phyloP scores from a whole-genome alignment of 2,113 vertebrate genomes.

The Amazona vittata region DNA sequence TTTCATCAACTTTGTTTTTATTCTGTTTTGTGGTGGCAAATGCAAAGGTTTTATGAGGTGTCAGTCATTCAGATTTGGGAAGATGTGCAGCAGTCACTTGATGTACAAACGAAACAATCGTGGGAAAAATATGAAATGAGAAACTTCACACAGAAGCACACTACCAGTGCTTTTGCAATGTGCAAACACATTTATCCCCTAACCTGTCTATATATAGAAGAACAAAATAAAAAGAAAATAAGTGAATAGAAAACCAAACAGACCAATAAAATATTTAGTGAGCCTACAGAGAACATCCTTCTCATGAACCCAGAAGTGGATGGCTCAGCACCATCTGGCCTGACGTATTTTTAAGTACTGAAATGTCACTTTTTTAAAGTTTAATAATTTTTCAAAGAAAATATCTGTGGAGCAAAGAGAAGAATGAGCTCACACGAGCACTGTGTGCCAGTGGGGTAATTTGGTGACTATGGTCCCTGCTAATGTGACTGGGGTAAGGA shows the following conservation, averaged over 20 bases:
- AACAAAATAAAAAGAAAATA: not conserved
- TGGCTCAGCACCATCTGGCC: not conserved
- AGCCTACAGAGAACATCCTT: not conserved
- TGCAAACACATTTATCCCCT: not conserved
- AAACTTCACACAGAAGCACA: not conserved
- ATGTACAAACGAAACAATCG: fast-evolving
- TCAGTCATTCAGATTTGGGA: not conserved
- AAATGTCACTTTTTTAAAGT: not conserved
- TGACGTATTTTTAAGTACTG: not conserved
- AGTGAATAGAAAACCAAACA: not conserved
- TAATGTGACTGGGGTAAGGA: not conserved
- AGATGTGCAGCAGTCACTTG: not conserved
- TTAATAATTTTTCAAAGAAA: not conserved
- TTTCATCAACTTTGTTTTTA: not conserved
- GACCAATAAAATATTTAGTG: not conserved
- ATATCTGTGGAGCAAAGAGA: not conserved
- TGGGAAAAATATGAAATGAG: not conserved
- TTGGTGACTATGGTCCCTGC: not conserved
- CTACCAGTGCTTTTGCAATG: not conserved
- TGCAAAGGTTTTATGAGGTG: not conserved
- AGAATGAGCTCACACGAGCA: fast-evolving
- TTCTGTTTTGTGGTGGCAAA: not conserved
- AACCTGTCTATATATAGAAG: not conserved
- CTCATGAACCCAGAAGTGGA: not conserved
- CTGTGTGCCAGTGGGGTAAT: not conserved